Percentiles rank a stretch among this genome's conserved stretches.
Conservation (phyloP, 2,888 invertebrate species). For the Oscheius sp. region DNA sequence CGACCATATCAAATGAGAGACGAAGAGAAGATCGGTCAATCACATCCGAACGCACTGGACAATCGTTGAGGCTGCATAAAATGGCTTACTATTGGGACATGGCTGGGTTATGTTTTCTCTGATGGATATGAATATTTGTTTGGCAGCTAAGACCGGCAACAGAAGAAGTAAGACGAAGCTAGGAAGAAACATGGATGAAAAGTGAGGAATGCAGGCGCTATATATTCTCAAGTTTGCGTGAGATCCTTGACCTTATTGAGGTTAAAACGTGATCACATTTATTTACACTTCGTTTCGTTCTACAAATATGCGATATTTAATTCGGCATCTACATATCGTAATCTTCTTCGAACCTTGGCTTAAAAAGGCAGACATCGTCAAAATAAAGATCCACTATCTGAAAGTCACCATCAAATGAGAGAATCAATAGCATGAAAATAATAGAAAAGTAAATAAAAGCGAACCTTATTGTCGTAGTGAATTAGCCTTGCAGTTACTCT, state of each 20-base stretch:
- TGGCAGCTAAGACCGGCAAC: slow-evolving; percentile 12
- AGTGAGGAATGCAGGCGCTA: background rate
- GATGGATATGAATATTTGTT: slow-evolving; percentile 47
- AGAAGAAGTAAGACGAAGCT: background rate
- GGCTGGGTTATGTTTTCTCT: slow-evolving; percentile 56
- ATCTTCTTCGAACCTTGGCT: slow-evolving; percentile 46
- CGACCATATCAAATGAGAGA: slow-evolving; percentile 57
- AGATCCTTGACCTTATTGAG: slow-evolving; percentile 23
- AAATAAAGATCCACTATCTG: slow-evolving; percentile 46
- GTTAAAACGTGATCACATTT: slow-evolving; percentile 17
- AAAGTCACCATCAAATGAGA: slow-evolving; percentile 16
- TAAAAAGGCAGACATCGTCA: slow-evolving; percentile 56
- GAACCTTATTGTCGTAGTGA: slow-evolving; percentile 25
- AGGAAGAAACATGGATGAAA: no score
- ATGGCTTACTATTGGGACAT: slow-evolving; percentile 57
- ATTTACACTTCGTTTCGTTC: slow-evolving; percentile 25
- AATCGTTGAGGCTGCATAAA: no score
- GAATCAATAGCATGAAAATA: no score
- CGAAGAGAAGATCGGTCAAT: slow-evolving; percentile 58
- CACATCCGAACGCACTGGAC: slow-evolving; percentile 56
- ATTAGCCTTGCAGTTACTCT: slow-evolving; percentile 40
- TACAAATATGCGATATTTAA: slow-evolving; percentile 25
- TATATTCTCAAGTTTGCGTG: slow-evolving; percentile 20
- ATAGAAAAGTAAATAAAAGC: background rate
- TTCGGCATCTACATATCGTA: slow-evolving; percentile 42